These are phyloP conservation scores for Ditula angustiorana DNA, from an alignment of 2,888 invertebrate genomes.

Conservation along the genomic window DNA sequence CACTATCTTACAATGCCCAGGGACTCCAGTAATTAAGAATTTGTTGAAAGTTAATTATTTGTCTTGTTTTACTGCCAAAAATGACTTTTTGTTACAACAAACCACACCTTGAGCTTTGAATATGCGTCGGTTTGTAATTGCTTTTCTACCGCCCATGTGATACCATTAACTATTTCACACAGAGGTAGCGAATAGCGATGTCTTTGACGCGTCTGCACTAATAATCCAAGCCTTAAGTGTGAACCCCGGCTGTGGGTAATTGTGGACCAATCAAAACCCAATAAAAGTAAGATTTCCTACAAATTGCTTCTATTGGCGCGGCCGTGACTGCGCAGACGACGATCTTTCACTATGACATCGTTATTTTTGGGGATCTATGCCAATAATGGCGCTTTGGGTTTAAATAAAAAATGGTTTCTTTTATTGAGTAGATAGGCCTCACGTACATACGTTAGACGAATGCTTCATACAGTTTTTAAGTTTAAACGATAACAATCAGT, in stretches of 20 bases:
- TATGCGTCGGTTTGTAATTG: too few relatives aligned
- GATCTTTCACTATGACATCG: conserved; percentile 36
- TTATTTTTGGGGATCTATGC: conserved; percentile 25
- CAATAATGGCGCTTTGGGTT: conserved; percentile 1
- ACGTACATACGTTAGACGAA: too few relatives aligned
- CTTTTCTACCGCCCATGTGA: too few relatives aligned
- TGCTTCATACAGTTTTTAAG: too few relatives aligned
- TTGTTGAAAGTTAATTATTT: too few relatives aligned
- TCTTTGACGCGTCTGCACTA: neutral
- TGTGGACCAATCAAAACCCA: conserved; percentile 35
- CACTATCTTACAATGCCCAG: too few relatives aligned
- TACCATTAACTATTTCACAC: neutral
- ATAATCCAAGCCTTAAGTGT: conserved; percentile 26
- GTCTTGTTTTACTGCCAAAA: too few relatives aligned
- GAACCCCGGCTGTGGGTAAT: conserved; percentile 40
- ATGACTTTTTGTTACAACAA: too few relatives aligned
- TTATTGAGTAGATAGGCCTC: too few relatives aligned
- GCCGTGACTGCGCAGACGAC: conserved; percentile 13
- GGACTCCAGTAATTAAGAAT: too few relatives aligned
- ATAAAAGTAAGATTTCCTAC: conserved; percentile 41
- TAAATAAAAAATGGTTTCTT: neutral
- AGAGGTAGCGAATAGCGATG: neutral
- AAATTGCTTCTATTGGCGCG: conserved; percentile 32
- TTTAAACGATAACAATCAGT: too few relatives aligned
- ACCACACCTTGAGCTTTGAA: too few relatives aligned